phyloP scores from a whole-genome alignment of 2,888 invertebrate genomes.

The Eilema sororculum region DNA sequence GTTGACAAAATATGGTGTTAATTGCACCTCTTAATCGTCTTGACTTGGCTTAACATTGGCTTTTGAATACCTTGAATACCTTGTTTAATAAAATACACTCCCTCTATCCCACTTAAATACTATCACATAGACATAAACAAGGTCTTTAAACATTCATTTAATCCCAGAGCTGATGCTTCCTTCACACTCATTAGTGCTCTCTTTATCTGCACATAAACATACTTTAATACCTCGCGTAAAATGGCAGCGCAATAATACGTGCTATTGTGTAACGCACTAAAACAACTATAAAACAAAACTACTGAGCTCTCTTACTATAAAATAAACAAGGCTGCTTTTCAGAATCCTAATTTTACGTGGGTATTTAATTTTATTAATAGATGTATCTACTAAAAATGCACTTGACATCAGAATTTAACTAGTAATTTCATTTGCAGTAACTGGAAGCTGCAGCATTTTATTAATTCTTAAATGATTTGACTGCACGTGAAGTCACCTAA shows the following conservation, averaged over 20 bases:
- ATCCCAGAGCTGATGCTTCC: background rate
- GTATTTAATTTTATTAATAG: no score
- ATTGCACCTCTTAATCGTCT: no score
- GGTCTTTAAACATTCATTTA: background rate
- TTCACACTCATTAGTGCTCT: background rate
- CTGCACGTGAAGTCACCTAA: no score
- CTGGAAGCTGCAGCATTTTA: no score
- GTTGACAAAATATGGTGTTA: no score
- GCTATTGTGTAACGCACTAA: slow-evolving; percentile 23
- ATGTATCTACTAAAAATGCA: background rate
- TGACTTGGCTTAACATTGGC: no score
- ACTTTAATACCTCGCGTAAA: slow-evolving; percentile 6
- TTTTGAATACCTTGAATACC: no score
- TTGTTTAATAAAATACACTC: background rate
- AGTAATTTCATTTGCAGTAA: no score
- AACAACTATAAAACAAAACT: slow-evolving; percentile 8
- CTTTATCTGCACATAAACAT: slow-evolving; percentile 3
- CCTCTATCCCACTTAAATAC: background rate
- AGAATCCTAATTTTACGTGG: background rate
- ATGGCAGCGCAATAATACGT: background rate
- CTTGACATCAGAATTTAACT: background rate
- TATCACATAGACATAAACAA: background rate
- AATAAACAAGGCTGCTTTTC: background rate
- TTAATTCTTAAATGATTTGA: no score
- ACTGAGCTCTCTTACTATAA: slow-evolving; percentile 11